Conservation (phyloP, 2,113 vertebrate species). For the Paradoxurus hermaphroditus region DNA sequence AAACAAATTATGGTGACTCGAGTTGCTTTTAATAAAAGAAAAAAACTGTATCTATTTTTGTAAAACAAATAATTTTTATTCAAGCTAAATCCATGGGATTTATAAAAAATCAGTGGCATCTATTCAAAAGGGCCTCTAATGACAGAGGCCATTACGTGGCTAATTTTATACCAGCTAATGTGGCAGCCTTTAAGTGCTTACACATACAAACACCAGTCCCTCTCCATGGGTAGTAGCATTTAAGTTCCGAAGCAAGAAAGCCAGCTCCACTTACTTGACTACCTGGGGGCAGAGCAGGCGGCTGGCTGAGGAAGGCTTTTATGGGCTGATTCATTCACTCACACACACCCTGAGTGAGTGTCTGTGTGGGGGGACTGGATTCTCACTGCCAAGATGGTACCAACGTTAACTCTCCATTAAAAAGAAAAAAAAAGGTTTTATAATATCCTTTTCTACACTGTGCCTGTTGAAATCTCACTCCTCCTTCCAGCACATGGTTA, state of each 20-base stretch:
- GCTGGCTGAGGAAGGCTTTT: conserved; percentile 40
- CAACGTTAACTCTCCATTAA: background rate
- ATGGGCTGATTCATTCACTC: conserved; percentile 56
- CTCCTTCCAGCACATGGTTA: background rate
- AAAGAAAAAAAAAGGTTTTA: background rate
- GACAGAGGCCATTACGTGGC: conserved; percentile 7
- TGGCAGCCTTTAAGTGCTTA: conserved; percentile 16
- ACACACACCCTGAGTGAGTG: background rate
- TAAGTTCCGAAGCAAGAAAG: conserved; percentile 50
- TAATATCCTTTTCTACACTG: background rate
- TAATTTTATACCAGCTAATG: conserved; percentile 36
- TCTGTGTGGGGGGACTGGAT: background rate
- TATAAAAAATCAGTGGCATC: conserved; percentile 58
- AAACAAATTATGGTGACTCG: conserved; percentile 56
- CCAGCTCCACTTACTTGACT: conserved; percentile 30
- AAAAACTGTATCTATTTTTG: conserved; percentile 55
- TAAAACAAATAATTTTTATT: conserved; percentile 66
- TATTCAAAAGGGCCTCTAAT: conserved; percentile 50
- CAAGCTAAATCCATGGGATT: conserved; percentile 54
- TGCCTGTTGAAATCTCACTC: conserved; percentile 25
- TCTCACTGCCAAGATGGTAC: conserved; percentile 32
- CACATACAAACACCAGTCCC: conserved; percentile 2
- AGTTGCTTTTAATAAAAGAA: conserved; percentile 52
- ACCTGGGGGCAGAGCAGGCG: background rate
- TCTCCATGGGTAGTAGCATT: conserved; percentile 43